Evolutionary conservation across 2,888 invertebrate species (phyloP), one percentile per base, ranked within the genome.

Genomic region (Julus scanicus): DNA sequence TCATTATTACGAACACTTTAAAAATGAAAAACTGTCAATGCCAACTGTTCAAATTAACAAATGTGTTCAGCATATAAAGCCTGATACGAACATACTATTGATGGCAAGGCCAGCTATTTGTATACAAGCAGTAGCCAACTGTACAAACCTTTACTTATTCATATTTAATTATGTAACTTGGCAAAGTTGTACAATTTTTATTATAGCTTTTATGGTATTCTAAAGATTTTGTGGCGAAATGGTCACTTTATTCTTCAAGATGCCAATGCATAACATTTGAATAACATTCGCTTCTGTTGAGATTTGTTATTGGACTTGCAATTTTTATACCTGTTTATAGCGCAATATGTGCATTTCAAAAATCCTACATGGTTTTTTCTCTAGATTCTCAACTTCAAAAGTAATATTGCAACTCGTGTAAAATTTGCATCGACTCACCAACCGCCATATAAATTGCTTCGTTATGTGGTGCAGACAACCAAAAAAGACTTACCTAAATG

Each of bases 401-500:
- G 17, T 5, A 71, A 71, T 71, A 71, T 20, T 20, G 6, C 63
- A 71, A 71, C 63, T 71, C 8, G 63, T 20, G 20, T 71, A 20
- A 71, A 71, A 71, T 71, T 20, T 71, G 63, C 63, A 5, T 17
- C 20, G 20, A 71, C 63, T 71, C 63, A 71, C 63, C 63, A 29
- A 71, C 63, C 63, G 63, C 63, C 63, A 71, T 71, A 71, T 8
- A 71, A 71, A 71, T 71, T 71, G 20, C 63, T 71, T 71, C 20
- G n/a, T 71, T 71, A 29, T 71, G 17, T 71, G 63, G 9, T 20
- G 6, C 63, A 2, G 63, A 29, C 63, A 71, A 71, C 63, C n/a
- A 71, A 71, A 53, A 63, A 71, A 71, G 63, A 71, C 63, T 71
- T 71, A 71, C 63, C 63, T 71, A 71, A 57, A 71, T 20, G 20